A percentile compares a stretch with the other conserved stretches of the same genome.
Evolutionary conservation across 2,888 invertebrate genomes (phyloP).

Genomic region (Watsonalla binaria): DNA sequence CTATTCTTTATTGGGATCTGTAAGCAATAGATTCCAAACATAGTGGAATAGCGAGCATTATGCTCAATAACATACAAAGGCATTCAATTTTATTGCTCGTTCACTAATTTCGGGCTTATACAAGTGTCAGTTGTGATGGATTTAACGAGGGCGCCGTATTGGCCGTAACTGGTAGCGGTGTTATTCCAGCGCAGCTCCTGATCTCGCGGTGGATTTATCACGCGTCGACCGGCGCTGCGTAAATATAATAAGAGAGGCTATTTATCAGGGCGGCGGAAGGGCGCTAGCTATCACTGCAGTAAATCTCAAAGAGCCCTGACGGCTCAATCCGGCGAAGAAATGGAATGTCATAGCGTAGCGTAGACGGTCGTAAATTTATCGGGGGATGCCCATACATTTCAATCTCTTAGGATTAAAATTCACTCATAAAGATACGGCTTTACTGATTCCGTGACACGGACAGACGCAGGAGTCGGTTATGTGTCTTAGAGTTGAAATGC

Average conservation of each 20-base stretch:
- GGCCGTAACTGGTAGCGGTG: constrained; percentile 47
- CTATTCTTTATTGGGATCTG: constrained; percentile 8
- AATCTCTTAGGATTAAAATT: constrained; percentile 41
- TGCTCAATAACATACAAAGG: constrained; percentile 33
- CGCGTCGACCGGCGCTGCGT: constrained; percentile 68
- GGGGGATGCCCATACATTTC: constrained; percentile 43
- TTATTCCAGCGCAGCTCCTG: constrained; percentile 53
- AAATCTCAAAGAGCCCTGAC: constrained; percentile 65
- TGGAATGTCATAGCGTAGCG: constrained; percentile 48
- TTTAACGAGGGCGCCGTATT: constrained; percentile 43
- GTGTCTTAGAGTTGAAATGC: constrained; percentile 14
- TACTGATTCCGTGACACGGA: not conserved
- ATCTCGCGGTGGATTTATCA: constrained; percentile 61
- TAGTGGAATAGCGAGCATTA: constrained; percentile 8
- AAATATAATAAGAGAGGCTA: constrained; percentile 77
- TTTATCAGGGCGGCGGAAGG: constrained; percentile 74
- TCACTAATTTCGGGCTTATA: constrained; percentile 54
- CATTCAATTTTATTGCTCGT: constrained; percentile 46
- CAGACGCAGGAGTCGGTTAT: constrained; percentile 11
- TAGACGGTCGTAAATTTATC: constrained; percentile 44
- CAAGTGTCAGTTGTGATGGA: constrained; percentile 49
- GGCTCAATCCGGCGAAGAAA: constrained; percentile 67
- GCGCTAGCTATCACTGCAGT: constrained; percentile 66
- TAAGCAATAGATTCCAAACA: constrained; percentile 14
- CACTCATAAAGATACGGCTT: constrained; percentile 23